phyloP scores from a whole-genome alignment of 2,113 vertebrate genomes.

The Hirundichthys speculiger region DNA sequence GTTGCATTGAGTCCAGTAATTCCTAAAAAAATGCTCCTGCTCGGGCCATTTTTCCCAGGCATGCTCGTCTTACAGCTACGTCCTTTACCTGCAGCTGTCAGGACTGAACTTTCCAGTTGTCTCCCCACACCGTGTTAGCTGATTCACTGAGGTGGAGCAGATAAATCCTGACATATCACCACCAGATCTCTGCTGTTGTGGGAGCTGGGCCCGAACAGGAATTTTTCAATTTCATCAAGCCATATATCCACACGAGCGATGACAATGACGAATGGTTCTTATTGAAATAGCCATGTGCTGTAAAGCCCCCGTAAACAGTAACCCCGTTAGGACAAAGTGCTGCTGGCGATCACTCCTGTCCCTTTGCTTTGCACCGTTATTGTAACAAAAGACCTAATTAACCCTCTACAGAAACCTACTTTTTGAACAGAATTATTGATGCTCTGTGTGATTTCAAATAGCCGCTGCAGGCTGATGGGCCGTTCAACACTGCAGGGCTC shows the following conservation, averaged over 20 bases:
- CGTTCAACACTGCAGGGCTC: too few species aligned
- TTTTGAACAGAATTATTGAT: slow-evolving; percentile 10
- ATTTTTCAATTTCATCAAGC: slow-evolving; percentile 76
- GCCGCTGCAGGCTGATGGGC: background rate
- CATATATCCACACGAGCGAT: slow-evolving; percentile 53
- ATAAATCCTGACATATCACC: slow-evolving; percentile 73
- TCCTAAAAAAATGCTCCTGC: background rate
- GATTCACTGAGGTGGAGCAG: slow-evolving; percentile 66
- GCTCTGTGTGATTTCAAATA: slow-evolving; percentile 20
- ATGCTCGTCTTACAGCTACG: slow-evolving; percentile 17
- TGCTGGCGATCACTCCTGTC: slow-evolving; percentile 81
- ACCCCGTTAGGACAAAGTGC: slow-evolving; percentile 76
- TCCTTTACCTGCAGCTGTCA: slow-evolving; percentile 37
- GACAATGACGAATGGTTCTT: slow-evolving; percentile 72
- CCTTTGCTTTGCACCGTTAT: slow-evolving; percentile 33
- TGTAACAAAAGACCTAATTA: slow-evolving; percentile 57
- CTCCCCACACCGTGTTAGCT: slow-evolving; percentile 55
- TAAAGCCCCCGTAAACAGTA: slow-evolving; percentile 74
- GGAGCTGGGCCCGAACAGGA: slow-evolving; percentile 52
- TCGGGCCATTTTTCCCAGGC: background rate
- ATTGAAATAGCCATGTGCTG: slow-evolving; percentile 68
- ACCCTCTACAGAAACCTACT: slow-evolving; percentile 27
- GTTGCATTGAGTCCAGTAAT: slow-evolving; percentile 1
- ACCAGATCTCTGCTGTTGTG: slow-evolving; percentile 47
- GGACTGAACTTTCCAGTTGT: slow-evolving; percentile 50